Percentiles rank a stretch among this genome's conserved stretches.
Evolutionary conservation across 2,888 invertebrate genomes (phyloP).

Genomic region (Oligia latruncula): DNA sequence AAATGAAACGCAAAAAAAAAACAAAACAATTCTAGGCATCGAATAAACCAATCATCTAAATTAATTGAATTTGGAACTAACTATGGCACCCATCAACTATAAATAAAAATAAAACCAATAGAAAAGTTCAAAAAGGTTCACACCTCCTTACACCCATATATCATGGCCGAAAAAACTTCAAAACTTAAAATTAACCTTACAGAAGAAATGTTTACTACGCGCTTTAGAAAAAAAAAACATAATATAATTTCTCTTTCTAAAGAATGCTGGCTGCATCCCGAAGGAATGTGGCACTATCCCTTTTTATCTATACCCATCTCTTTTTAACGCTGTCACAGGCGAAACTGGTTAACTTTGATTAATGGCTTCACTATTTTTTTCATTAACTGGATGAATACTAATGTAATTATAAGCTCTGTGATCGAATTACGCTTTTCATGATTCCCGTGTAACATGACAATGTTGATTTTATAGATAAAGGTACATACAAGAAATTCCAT

Average conservation of each 20-base stretch:
- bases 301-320: conserved; percentile 71
- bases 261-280: conserved; percentile 79
- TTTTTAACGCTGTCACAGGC: conserved; percentile 63
- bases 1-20: conserved; percentile 1
- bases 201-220: conserved; percentile 72
- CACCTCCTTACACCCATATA: conserved; percentile 70
- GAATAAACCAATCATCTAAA: conserved; percentile 57
- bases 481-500: not conserved
- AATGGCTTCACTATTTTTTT: conserved; percentile 77
- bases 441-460: conserved; percentile 25
- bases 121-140: conserved; percentile 63
- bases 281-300: conserved; percentile 83
- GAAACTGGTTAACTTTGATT: conserved; percentile 86
- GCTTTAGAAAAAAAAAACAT: conserved; percentile 78
- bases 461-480: conserved; percentile 2
- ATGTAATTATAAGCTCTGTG: conserved; percentile 75
- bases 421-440: conserved; percentile 36
- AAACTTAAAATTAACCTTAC: conserved; percentile 75
- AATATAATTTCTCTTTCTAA: conserved; percentile 83
- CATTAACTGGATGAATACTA: conserved; percentile 74
- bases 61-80: conserved; percentile 66
- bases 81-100: conserved; percentile 38
- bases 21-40: conserved; percentile 4
- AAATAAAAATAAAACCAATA: conserved; percentile 60
- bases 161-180: conserved; percentile 71